phyloP scores from a whole-genome alignment of 2,113 vertebrate species.

The Ailuropoda melanoleuca region DNA sequence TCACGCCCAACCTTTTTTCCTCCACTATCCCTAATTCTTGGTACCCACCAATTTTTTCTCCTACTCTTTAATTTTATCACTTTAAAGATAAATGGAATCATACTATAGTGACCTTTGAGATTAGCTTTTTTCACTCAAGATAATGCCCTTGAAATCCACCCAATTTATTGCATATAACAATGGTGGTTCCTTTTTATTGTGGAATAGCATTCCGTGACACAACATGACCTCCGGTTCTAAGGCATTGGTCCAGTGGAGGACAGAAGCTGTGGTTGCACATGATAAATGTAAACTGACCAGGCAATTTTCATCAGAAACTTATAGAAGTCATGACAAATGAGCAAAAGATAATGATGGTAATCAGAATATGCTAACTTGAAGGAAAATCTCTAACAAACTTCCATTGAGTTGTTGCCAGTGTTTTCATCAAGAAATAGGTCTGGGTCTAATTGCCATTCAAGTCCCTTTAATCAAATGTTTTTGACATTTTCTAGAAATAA shows the following conservation, averaged over 20 bases:
- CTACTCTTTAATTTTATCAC: neutral
- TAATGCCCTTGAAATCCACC: neutral
- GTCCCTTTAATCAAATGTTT: neutral
- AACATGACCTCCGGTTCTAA: neutral
- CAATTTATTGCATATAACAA: neutral
- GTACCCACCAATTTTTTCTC: neutral
- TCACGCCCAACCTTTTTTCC: neutral
- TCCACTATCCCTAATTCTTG: neutral
- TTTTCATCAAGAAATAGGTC: neutral
- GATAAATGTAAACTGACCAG: neutral
- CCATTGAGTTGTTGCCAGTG: neutral
- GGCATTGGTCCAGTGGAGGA: neutral
- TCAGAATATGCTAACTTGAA: neutral
- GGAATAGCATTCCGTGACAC: neutral
- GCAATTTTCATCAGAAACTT: neutral
- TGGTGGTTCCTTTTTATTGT: neutral
- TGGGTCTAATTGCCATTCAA: neutral
- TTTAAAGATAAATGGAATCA: neutral
- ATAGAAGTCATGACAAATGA: neutral
- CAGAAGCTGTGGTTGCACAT: neutral
- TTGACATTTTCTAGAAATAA: neutral
- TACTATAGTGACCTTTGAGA: neutral
- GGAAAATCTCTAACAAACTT: neutral
- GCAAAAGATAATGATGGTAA: neutral
- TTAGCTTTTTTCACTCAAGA: neutral